These are phyloP conservation scores for Cynocephalus volans DNA, from an alignment of 2,113 vertebrate genomes.

Conservation along the genomic window DNA sequence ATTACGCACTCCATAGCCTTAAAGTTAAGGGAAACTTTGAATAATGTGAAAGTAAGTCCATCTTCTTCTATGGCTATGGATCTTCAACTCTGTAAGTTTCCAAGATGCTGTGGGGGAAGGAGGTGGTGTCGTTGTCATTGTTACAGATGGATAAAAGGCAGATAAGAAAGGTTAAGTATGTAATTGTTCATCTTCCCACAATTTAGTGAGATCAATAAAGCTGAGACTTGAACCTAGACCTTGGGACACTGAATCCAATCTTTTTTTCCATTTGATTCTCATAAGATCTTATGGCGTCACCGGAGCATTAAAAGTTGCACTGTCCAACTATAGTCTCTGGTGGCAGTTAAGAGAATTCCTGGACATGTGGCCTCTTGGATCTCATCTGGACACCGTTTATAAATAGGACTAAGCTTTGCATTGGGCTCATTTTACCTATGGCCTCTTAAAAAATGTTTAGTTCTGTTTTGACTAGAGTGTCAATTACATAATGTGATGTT, in stretches of 20 bases:
- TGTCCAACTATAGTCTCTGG: background rate
- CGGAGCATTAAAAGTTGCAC: background rate
- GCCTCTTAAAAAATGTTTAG: background rate
- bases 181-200: background rate
- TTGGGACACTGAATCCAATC: rapidly evolving
- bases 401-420: background rate
- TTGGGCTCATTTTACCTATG: background rate
- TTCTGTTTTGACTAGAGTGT: background rate
- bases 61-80: background rate
- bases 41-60: background rate
- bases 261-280: background rate
- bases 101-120: too few species aligned
- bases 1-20: background rate
- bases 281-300: background rate
- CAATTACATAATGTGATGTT: background rate
- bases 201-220: background rate
- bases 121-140: rapidly evolving
- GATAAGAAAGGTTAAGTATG: background rate
- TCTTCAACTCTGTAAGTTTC: background rate
- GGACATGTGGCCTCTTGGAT: rapidly evolving
- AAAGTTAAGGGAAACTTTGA: background rate
- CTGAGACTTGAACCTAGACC: background rate
- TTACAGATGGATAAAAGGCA: background rate
- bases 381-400: background rate
- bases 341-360: background rate